These are phyloP conservation scores for Lepidothrix coronata DNA, from an alignment of 2,113 vertebrate species.

Conservation along the genomic window DNA sequence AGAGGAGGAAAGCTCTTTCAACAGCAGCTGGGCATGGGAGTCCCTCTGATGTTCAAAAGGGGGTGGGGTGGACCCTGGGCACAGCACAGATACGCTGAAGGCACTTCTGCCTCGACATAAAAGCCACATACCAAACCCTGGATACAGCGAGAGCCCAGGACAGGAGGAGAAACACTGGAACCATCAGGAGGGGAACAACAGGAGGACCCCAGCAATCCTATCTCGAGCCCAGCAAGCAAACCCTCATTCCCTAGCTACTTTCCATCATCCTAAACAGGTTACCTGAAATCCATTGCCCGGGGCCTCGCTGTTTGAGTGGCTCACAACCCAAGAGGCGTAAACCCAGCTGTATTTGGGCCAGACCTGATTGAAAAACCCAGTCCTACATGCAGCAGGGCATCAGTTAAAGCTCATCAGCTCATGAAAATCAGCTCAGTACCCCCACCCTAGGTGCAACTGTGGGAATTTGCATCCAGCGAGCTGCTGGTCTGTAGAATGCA, in stretches of 20 bases:
- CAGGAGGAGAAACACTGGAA: accelerated
- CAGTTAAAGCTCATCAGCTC: background rate
- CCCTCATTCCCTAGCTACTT: background rate
- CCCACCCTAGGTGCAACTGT: background rate
- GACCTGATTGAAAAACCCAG: background rate
- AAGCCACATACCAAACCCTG: background rate
- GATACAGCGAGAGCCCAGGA: background rate
- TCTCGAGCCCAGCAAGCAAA: background rate
- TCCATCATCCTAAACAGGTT: background rate
- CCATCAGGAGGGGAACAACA: background rate
- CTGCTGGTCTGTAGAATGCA: background rate
- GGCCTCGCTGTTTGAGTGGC: background rate
- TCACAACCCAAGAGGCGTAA: background rate
- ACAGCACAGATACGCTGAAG: background rate
- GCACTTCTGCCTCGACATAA: background rate
- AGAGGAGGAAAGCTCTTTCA: background rate
- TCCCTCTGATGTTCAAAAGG: background rate
- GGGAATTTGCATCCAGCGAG: background rate
- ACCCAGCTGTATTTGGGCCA: background rate
- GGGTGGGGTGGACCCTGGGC: background rate
- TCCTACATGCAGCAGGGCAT: accelerated
- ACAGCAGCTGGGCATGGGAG: background rate
- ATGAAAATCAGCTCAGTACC: background rate
- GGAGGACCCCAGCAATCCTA: background rate
- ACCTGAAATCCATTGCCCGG: background rate